Base-by-base conservation (phyloP, 1,140 invertebrate genomes). In the Achroia grisella region DNA sequence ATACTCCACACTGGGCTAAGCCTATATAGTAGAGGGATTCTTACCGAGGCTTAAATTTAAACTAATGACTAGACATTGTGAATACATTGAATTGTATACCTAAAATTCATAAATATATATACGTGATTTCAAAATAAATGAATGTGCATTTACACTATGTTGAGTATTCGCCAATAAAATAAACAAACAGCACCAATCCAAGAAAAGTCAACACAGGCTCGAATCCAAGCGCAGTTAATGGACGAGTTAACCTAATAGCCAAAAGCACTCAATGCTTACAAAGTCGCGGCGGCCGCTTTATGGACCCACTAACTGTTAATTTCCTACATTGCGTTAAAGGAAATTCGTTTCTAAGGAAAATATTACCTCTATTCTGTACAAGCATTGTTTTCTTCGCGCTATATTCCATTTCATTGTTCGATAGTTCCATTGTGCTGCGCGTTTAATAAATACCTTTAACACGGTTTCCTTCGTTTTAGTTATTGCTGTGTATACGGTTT, bases 241-340 rank as follows among this genome's bases (percentile, higher is more conserved):
- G 67, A 67, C 66, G 64, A 79, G 75, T 78, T 79, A 82, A 79
- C 73, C 67, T 79, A 82, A 82, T 82, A 79, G 78, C 75, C 60
- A 61, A 82, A 82, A 82, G 78, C 78, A 78, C 75, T 82, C 75
- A 77, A 78, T 79, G 75, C 71, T 71, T 76, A 78, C 78, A 76
- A 78, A 79, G 71, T 79, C 78, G 62, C 70, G 68, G 57, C 70
- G 75, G 65, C 68, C 70, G 57, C 71, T 77, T 82, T 79, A 78
- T 77, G 69, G 61, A 49, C 50, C 70, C 68, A 76, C 68, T 75
- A 75, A 77, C 75, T 71, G 75, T 73, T 82, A 82, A 82, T 79
- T 78, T 78, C 68, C 73, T 70, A 70, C 69, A 64, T 72, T 68
- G 56, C 65, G 70, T 65, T 66, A 65, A 69, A 72, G 71, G 58